Evolutionary conservation across 2,888 invertebrate species (phyloP), one percentile per base, ranked within the genome.

Genomic region (Acronicta psi): DNA sequence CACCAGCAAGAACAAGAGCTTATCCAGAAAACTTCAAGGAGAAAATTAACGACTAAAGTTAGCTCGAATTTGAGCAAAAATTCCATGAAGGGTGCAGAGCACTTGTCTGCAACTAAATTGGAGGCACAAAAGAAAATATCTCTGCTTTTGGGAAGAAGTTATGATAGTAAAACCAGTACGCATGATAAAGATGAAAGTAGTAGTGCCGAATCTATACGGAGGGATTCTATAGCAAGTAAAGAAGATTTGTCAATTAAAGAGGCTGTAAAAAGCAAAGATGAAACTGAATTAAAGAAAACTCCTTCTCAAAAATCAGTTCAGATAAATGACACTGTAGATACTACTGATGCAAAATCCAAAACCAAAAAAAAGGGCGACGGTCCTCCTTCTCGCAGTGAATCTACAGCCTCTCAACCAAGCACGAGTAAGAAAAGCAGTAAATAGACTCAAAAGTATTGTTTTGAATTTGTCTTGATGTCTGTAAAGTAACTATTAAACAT

Each of bases 341-440:
- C 25, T 10, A 1, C 25, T 29, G 29, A 29, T 10, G 4, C 29
- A 2, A 11, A 29, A 4, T 29, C 29, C 11, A 2, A 11, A 29
- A 29, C 11, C 3, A 29, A 1, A 11, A 29, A 11, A 29, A 29
- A n/a, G n/a, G n/a, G 11, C 10, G 29, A 29, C 29, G 11, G 11
- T 11, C 0, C 29, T 11, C 3, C 29, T 29, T 2, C 11, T 29
- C 11, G 11, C 10, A 11, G 2, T 29, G 10, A 29, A 2, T 4
- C 29, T 2, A 29, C 10, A 25, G 9, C 10, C 10, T 13, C 31
- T 40, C 8, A 63, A 68, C 16, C 69, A 37, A 62, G 52, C 36
- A 42, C 63, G 14, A 63, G 63, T 62, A 61, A 45, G 37, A 25
- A 69, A 41, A 14, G 23, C 13, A 14, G 40, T 45, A 0, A 18